Conservation (phyloP, 2,888 invertebrate species). For the Tromatobia lineatoria region DNA sequence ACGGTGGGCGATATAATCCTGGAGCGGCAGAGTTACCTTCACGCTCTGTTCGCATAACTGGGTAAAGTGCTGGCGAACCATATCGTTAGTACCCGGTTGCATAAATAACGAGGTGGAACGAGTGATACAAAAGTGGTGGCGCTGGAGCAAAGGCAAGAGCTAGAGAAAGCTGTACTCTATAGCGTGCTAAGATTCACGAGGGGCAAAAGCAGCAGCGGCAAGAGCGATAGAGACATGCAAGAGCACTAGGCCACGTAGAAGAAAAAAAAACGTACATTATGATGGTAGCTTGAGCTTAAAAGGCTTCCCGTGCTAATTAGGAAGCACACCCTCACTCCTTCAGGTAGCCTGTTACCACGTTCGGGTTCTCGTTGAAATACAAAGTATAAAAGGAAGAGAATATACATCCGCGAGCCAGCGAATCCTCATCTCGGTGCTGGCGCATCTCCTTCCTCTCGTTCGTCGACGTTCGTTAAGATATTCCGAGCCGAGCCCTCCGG, state of each 20-base stretch:
- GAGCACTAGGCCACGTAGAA: constrained; percentile 28
- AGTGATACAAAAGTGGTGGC: constrained; percentile 51
- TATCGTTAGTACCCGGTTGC: constrained; percentile 37
- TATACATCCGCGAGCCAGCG: constrained; percentile 37
- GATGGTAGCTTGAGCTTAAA: constrained; percentile 51
- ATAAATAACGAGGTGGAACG: constrained; percentile 53
- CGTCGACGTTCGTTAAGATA: constrained; percentile 43
- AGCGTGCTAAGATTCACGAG: constrained; percentile 34
- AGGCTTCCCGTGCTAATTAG: constrained; percentile 61
- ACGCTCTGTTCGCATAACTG: constrained; percentile 16
- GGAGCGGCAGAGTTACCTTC: not conserved
- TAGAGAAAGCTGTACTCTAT: constrained; percentile 4
- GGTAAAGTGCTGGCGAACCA: constrained; percentile 15
- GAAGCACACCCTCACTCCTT: constrained; percentile 50
- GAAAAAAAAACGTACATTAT: constrained; percentile 37
- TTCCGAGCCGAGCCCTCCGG: constrained; percentile 27
- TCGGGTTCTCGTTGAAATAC: constrained; percentile 41
- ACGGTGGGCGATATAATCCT: constrained; percentile 21
- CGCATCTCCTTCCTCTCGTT: constrained; percentile 3
- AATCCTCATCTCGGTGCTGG: constrained; percentile 32
- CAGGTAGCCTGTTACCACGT: constrained; percentile 37
- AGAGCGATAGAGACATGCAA: constrained; percentile 24
- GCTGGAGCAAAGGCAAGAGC: constrained; percentile 19
- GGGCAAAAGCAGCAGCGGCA: constrained; percentile 15
- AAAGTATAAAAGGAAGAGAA: constrained; percentile 41